Conservation (phyloP, 2,797 vertebrate species). For the Garrulus glandarius region DNA sequence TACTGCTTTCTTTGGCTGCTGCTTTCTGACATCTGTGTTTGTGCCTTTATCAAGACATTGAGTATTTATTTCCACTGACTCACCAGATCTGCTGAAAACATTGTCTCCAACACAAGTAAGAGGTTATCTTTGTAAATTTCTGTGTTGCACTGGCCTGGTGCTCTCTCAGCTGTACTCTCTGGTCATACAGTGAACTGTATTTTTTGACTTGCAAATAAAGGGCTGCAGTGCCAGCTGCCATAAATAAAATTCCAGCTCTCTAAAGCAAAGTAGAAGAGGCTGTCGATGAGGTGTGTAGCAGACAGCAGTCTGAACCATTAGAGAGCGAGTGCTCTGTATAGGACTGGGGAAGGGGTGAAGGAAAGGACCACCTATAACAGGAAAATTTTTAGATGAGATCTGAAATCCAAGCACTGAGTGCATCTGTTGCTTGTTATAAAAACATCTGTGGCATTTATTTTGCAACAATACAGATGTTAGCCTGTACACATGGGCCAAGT, state of each 20-base stretch:
- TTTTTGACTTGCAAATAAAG: not conserved
- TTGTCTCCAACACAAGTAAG: not conserved
- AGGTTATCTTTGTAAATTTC: not conserved
- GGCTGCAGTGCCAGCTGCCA: not conserved
- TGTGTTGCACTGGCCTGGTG: not conserved
- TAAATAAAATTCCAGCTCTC: not conserved
- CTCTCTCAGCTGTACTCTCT: not conserved
- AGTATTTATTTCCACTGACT: constrained; percentile 46
- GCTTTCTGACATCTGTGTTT: not conserved
- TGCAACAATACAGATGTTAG: constrained; percentile 36
- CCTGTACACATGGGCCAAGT: not conserved
- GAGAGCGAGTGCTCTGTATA: not conserved
- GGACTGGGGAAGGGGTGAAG: not conserved
- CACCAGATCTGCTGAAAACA: constrained; percentile 10
- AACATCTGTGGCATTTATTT: constrained; percentile 51
- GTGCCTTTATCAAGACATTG: not conserved
- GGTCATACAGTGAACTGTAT: not conserved
- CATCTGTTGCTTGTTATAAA: constrained; percentile 50
- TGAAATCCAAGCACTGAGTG: not conserved
- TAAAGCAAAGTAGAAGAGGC: not conserved
- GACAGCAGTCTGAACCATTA: not conserved
- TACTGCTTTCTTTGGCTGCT: not conserved
- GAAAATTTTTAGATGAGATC: not conserved
- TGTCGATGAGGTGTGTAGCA: not conserved
- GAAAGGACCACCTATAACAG: not conserved